Base-by-base conservation (phyloP, 2,888 invertebrate genomes). In the Pardosa pseudoannulata region DNA sequence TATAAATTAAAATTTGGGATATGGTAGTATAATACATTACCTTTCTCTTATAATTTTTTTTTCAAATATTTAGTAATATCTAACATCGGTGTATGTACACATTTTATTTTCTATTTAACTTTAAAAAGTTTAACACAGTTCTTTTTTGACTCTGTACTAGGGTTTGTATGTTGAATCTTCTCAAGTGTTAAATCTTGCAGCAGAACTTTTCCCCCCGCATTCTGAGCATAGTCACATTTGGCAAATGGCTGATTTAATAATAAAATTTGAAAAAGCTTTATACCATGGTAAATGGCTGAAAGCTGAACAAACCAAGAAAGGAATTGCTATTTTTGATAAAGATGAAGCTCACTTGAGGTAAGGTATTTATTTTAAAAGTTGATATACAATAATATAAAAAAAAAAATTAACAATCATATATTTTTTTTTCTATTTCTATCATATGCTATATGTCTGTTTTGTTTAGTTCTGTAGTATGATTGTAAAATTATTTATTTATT, bases 221-320 rank as follows among this genome's bases (percentile, higher is more conserved):
- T 93, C 94, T 89, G 94, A 94, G 0, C 89, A 91, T 79, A 93
- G 94, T 0, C 91, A 93, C 89, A 93, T 94, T 86, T 96, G 95
- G 95, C 94, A 94, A 93, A 91, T 94, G 23, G 93, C 90, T 75
- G 91, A 91, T 75, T 91, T 91, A 86, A 89, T 90, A 41, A 89
- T 92, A 19, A 85, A 88, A 16, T 92, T 91, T 88, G 90, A 90
- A 39, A 89, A 90, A 79, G 90, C 91, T 0, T 46, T 91, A 36
- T 89, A 90, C n/a, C 90, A 90, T 70, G 94, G 94, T 80, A 94
- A 94, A 90, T 95, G 95, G 94, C 93, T 93, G 72, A 94, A 94
- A 88, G 95, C 96, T 0, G 94, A 95, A 74, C 93, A 93, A 88
- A 94, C 94, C 65, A 95, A 95, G 87, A 93, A 93, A 93, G 94